Evolutionary conservation across 2,888 invertebrate species (phyloP), one percentile per base, ranked within the genome.

Genomic region (Chymomyza amoena): DNA sequence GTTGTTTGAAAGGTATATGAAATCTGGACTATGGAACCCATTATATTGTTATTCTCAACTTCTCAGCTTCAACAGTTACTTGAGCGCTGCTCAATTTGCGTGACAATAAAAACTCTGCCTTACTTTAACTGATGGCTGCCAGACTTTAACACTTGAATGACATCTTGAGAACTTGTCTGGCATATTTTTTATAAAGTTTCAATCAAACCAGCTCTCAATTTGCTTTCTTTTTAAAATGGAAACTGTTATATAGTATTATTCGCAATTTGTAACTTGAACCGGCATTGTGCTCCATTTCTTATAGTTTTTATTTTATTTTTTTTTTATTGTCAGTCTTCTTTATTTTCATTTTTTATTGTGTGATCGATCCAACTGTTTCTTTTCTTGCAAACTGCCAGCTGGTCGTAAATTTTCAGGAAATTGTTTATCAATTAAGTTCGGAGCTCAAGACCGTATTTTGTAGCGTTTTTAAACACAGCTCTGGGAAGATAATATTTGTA

Each of bases 371-470:
- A 66, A 66, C 59, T 66, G 59, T 66, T 65, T 60, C 18, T 64
- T 13, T 36, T 56, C 16, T 50, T 62, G 25, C 20, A 51, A 59
- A 4, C 64, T 28, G 50, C 45, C 75, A 77, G 75, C 73, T 72
- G 73, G 61, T 69, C 73, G 61, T 75, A 68, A 68, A 66, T 74
- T 78, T 67, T 61, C 60, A 64, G 65, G 63, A 75, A 76, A 74
- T 74, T 75, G 70, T 28, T 64, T 70, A 76, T 77, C 74, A 79
- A 81, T 82, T 73, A 72, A 57, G 60, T 66, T 62, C 20, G 1
- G 18, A 18, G 32, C 20, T n/a, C 57, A 6, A 56, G n/a, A 56
- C 16, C 7, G 32, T 32, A 45, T 45, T 15, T 45, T 1, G 13
- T 32, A 32, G 32, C 32, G 51, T 51, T 51, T 25, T 51, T 51